phyloP scores from a whole-genome alignment of 1,140 invertebrate species.

The Yoshiicerus persimilis region DNA sequence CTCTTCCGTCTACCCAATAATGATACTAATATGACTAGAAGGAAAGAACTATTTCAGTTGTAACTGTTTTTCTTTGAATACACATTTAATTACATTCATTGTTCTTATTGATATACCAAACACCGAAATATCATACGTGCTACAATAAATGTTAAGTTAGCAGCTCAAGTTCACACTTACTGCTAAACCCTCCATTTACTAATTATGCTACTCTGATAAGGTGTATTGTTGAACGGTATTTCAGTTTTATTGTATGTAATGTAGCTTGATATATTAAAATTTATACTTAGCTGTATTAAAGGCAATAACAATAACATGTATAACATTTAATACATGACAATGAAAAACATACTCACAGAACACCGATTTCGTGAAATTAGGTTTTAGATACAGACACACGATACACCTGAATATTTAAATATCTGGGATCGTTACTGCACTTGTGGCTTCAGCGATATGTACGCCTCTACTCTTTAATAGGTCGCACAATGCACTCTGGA shows the following conservation, averaged over 20 bases:
- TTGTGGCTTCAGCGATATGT: no score
- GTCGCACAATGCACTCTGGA: no score
- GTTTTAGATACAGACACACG: no score
- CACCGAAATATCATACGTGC: background rate
- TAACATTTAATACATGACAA: background rate
- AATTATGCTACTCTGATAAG: background rate
- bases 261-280: no score
- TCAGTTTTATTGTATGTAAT: background rate
- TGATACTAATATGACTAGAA: background rate
- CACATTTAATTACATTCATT: no score
- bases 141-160: background rate
- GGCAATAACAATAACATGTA: background rate
- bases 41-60: background rate
- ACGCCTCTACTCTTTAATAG: no score
- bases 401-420: no score
- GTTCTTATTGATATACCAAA: no score
- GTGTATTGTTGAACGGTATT: background rate
- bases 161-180: background rate
- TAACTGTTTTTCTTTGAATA: no score
- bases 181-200: background rate
- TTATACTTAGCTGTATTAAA: no score
- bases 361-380: no score
- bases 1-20: background rate
- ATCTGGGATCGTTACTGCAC: no score
- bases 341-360: background rate